Evolutionary conservation across 2,797 vertebrate species (phyloP), one percentile per base, ranked within the genome.

Genomic region (Uromys caudimaculatus): DNA sequence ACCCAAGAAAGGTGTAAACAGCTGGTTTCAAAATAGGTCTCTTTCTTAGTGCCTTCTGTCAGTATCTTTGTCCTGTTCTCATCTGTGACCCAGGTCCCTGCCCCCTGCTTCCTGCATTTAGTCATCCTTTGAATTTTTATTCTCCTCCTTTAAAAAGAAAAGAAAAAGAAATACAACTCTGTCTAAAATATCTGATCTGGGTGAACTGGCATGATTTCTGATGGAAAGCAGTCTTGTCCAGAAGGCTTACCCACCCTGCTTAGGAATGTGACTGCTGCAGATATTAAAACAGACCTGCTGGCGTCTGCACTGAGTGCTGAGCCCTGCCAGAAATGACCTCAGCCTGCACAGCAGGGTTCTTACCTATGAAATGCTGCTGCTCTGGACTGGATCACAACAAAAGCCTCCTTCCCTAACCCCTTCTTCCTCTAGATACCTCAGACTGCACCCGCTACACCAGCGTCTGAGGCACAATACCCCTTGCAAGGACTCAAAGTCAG

Each of bases 251-350:
- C 98, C 98, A 89, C 98, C 98, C 98, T 96, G 82, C 97, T 97
- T 84, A 98, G 98, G 98, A 99, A 98, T 98, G 97, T 89, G 35
- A 95, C 96, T 92, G 96, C 98, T 98, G 96, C 98, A 97, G 98
- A 98, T 98, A 98, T 98, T 98, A 98, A 98, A 98, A 96, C 97
- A 97, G 93, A 98, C 98, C 98, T 98, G 93, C 98, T 97, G 98
- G 98, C 97, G 84, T 98, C 97, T 98, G 67, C 91, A 97, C 56
- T 29, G 86, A 98, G 97, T 12, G 0, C 58, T 90, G 82, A 96
- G 95, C 41, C 11, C n/a, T 96, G 98, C 98, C 98, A 98, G 98
- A 97, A 98, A 98, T 98, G 98, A 98, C 98, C 98, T 98, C 98
- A 98, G 98, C 91, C 95, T 86, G 89, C 95, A 93, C 78, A 97